Conservation (phyloP, 2,888 invertebrate species). For the Amphipoea oculea region DNA sequence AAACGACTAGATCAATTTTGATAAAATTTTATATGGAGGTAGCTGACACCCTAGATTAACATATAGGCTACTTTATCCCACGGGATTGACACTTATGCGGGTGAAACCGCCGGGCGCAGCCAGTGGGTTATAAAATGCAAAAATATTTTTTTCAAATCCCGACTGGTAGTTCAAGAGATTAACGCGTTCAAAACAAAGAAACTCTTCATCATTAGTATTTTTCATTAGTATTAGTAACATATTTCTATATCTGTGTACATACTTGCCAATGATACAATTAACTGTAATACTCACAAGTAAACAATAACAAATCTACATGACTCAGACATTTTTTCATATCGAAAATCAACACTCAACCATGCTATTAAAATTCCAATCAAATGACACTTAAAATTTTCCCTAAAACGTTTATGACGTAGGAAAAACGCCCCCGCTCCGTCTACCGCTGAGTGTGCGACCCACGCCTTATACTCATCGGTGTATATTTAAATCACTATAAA, state of each 20-base stretch:
- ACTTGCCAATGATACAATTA: background rate
- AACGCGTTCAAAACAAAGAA: background rate
- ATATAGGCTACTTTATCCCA: too few species aligned
- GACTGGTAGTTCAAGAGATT: background rate
- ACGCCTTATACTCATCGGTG: constrained; percentile 38
- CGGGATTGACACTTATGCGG: too few species aligned
- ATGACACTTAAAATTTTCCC: constrained; percentile 13
- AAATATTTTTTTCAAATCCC: background rate
- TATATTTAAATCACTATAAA: constrained; percentile 51
- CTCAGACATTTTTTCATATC: constrained; percentile 1
- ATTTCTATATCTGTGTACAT: background rate
- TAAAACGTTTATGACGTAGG: constrained; percentile 30
- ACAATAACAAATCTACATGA: constrained; percentile 11
- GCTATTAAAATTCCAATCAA: constrained; percentile 35
- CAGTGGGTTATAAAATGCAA: too few species aligned
- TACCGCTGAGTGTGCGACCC: constrained; percentile 45
- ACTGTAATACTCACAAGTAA: constrained; percentile 1
- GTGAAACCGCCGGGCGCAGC: too few species aligned
- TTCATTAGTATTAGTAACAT: background rate
- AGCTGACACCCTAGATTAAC: too few species aligned
- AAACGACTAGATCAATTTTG: too few species aligned
- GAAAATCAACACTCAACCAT: constrained; percentile 22
- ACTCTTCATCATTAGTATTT: background rate
- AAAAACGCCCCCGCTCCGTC: constrained; percentile 39
- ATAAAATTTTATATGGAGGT: too few species aligned